phyloP scores from a whole-genome alignment of 2,888 invertebrate genomes.

The Antheraea yamamai region DNA sequence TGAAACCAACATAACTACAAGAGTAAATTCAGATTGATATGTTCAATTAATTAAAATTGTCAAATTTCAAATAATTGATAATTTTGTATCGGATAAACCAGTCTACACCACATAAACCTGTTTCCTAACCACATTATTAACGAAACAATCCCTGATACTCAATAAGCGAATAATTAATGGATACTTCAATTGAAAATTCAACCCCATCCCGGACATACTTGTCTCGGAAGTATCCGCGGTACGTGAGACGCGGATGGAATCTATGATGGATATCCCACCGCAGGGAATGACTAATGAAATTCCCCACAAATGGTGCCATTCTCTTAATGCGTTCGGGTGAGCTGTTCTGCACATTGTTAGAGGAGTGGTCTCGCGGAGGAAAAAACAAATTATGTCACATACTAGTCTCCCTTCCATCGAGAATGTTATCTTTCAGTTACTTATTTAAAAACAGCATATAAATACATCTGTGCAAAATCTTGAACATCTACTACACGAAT shows the following conservation, averaged over 20 bases:
- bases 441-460: not conserved
- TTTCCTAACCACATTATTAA: constrained; percentile 37
- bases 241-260: constrained; percentile 52
- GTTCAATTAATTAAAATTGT: not conserved
- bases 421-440: not conserved
- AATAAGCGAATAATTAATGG: constrained; percentile 49
- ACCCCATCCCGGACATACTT: constrained; percentile 50
- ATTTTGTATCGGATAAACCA: constrained; percentile 29
- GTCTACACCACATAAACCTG: constrained; percentile 29
- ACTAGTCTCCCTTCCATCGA: constrained; percentile 4
- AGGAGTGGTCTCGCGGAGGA: constrained; percentile 30
- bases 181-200: constrained; percentile 54
- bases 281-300: constrained; percentile 64
- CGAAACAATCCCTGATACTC: constrained; percentile 40
- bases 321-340: constrained; percentile 54
- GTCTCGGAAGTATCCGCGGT: constrained; percentile 50
- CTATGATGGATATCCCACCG: constrained; percentile 55
- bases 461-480: no score
- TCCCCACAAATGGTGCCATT: constrained; percentile 57
- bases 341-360: constrained; percentile 38
- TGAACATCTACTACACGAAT: no score
- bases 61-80: not conserved
- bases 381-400: constrained; percentile 42
- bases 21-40: not conserved
- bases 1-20: not conserved